Evolutionary conservation across 2,888 invertebrate species (phyloP).

Genomic region (Ommatoiulus sabulosus): DNA sequence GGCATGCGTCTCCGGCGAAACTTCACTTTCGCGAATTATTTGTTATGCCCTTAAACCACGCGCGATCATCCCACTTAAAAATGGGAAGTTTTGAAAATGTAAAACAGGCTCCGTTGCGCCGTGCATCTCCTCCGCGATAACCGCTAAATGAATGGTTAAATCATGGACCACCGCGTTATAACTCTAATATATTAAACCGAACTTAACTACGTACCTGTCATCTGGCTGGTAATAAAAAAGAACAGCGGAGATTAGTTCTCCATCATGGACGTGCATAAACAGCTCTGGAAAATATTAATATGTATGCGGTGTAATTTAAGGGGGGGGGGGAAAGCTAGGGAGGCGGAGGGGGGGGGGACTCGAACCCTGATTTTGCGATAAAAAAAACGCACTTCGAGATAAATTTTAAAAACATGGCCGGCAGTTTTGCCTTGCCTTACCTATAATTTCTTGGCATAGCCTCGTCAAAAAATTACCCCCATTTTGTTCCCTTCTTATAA

Average conservation of each 20-base stretch:
- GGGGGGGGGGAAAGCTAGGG: background rate
- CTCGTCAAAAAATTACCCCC: conserved; percentile 31
- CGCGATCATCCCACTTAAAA: conserved; percentile 27
- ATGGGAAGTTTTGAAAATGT: background rate
- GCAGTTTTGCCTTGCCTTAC: conserved; percentile 12
- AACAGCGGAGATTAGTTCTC: conserved; percentile 34
- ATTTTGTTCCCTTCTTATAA: conserved; percentile 17
- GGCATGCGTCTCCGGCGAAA: background rate
- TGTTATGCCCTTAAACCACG: conserved; percentile 26
- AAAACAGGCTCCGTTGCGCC: background rate
- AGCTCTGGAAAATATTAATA: conserved; percentile 12
- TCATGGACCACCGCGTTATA: conserved; percentile 3
- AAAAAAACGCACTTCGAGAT: background rate
- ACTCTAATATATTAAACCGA: conserved; percentile 18
- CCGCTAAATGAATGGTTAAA: conserved; percentile 26
- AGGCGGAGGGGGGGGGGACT: background rate
- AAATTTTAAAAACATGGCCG: conserved; percentile 9
- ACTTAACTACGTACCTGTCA: conserved; percentile 26
- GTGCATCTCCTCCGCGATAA: background rate
- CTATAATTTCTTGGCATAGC: conserved; percentile 34
- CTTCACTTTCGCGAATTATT: background rate
- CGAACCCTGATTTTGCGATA: conserved; percentile 17
- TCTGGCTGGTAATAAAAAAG: conserved; percentile 2
- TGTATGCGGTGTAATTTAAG: conserved; percentile 15
- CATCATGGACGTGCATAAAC: conserved; percentile 26